These are phyloP conservation scores for Drosophila quinaria DNA, from an alignment of 2,888 invertebrate species.

Conservation along the genomic window DNA sequence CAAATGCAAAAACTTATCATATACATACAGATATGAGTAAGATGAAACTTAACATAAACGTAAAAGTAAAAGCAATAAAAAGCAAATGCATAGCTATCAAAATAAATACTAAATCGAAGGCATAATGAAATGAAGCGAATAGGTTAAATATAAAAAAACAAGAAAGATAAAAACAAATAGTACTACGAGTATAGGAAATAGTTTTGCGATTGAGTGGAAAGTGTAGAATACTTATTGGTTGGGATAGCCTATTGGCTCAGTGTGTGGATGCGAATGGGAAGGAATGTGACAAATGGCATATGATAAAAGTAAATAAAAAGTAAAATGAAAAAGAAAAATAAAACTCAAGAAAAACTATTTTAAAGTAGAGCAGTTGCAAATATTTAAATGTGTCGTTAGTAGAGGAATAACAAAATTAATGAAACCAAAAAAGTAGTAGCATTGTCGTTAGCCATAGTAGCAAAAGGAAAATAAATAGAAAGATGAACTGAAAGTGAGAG, in stretches of 20 bases:
- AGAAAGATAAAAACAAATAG: conserved; percentile 25
- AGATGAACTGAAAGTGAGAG: conserved; percentile 22
- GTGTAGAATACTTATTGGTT: conserved; percentile 64
- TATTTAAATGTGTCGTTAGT: conserved; percentile 82
- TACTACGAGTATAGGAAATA: conserved; percentile 47
- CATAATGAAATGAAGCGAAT: conserved; percentile 44
- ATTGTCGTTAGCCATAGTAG: conserved; percentile 78
- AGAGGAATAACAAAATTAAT: conserved; percentile 44
- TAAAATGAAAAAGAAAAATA: conserved; percentile 6
- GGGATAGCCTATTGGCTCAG: conserved; percentile 68
- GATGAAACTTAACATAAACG: conserved; percentile 51
- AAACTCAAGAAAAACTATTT: conserved; percentile 68
- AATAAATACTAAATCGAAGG: conserved; percentile 38
- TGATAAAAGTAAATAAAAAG: conserved; percentile 45
- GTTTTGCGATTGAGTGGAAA: conserved; percentile 56
- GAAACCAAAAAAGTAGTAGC: conserved; percentile 72
- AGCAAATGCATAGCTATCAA: conserved; percentile 78
- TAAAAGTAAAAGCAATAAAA: conserved; percentile 79
- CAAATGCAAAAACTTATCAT: conserved; percentile 53
- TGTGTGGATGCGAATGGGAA: conserved; percentile 28
- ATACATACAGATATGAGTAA: conserved; percentile 46
- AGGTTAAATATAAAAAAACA: conserved; percentile 61
- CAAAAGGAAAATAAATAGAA: conserved; percentile 41
- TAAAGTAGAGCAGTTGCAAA: conserved; percentile 80
- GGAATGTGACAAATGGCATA: conserved; percentile 51